phyloP scores from a whole-genome alignment of 2,888 invertebrate genomes.

The Parthenolecanium corni region DNA sequence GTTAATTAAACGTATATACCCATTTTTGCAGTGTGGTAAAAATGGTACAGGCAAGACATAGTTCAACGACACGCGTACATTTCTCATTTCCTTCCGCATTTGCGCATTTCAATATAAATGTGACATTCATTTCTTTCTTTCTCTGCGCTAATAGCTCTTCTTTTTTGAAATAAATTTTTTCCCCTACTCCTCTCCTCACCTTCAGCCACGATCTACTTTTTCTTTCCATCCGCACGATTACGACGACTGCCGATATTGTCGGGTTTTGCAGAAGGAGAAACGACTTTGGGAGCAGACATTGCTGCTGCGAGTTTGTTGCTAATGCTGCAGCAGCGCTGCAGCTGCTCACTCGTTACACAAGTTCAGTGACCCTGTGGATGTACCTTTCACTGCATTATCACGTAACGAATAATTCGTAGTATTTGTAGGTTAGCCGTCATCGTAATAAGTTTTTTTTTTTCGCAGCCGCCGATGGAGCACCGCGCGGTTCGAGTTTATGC shows the following conservation, averaged over 20 bases:
- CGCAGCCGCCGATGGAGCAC: neutral
- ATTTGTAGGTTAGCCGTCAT: neutral
- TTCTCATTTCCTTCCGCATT: too few relatives aligned
- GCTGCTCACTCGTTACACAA: neutral
- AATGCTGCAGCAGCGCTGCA: neutral
- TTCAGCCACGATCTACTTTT: neutral
- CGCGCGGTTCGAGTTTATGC: neutral
- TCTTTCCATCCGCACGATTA: too few relatives aligned
- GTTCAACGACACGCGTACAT: too few relatives aligned
- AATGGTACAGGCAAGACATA: too few relatives aligned
- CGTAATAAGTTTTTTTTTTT: neutral
- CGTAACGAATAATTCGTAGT: constrained; percentile 20
- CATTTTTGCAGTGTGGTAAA: too few relatives aligned
- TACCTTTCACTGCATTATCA: constrained; percentile 1
- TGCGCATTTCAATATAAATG: too few relatives aligned
- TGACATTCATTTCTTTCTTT: too few relatives aligned
- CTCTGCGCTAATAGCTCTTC: too few relatives aligned
- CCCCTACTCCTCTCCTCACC: neutral
- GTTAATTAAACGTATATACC: too few relatives aligned
- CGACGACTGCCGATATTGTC: too few relatives aligned
- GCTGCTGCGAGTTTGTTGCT: neutral
- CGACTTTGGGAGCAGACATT: neutral
- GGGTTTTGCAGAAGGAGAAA: too few relatives aligned
- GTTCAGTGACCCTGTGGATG: neutral
- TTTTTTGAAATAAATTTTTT: neutral